phyloP scores from a whole-genome alignment of 1,140 invertebrate genomes.

The Heliconius congener region DNA sequence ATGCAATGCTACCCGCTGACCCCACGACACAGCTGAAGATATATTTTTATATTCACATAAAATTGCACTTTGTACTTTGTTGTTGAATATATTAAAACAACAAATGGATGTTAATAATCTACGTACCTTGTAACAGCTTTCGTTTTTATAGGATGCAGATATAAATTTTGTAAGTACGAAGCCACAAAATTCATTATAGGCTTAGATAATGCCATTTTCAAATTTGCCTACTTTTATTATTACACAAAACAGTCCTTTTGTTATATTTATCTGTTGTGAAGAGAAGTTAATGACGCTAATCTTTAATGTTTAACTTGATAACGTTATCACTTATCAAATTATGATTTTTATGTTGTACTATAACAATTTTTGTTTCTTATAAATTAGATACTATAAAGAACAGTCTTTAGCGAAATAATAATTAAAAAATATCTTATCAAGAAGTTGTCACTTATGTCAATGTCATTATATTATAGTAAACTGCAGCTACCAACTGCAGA shows the following conservation, averaged over 20 bases:
- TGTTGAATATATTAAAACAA: conserved; percentile 9
- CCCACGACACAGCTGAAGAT: conserved; percentile 83
- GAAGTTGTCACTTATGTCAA: conserved; percentile 3
- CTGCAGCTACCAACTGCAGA: background rate
- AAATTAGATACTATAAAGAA: background rate
- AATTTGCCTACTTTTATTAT: background rate
- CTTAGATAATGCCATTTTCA: conserved; percentile 86
- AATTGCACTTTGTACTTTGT: conserved; percentile 33
- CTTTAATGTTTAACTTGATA: conserved; percentile 26
- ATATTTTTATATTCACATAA: conserved; percentile 8
- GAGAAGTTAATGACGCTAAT: conserved; percentile 22
- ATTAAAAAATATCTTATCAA: background rate
- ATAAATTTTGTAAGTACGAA: conserved; percentile 86
- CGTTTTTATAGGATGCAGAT: conserved; percentile 86
- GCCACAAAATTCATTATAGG: conserved; percentile 84
- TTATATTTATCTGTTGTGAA: conserved; percentile 18
- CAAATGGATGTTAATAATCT: conserved; percentile 13
- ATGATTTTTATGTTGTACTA: background rate
- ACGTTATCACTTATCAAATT: conserved; percentile 34
- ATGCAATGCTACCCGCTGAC: conserved; percentile 84
- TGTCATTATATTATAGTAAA: background rate
- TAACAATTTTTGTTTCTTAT: background rate
- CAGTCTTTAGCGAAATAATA: background rate
- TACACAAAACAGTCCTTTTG: background rate
- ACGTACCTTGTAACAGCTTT: conserved; percentile 88